Percentiles rank a stretch among this genome's conserved stretches.
These are phyloP conservation scores for Trachelus iudaicus DNA, from an alignment of 2,888 invertebrate genomes.

Conservation along the genomic window DNA sequence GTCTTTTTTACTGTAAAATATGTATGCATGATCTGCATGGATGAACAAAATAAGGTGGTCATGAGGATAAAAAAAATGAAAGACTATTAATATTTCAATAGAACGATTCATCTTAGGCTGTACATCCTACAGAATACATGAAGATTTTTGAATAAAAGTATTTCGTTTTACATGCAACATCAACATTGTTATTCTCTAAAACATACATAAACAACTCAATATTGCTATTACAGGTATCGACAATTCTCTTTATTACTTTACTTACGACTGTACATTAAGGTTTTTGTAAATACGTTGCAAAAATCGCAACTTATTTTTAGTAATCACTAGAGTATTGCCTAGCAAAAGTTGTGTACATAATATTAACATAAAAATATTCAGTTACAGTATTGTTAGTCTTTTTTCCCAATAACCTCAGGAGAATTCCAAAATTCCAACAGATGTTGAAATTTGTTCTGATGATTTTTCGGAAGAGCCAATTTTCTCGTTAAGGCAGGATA, in stretches of 20 bases:
- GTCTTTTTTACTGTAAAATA: neutral
- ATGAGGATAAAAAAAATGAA: neutral
- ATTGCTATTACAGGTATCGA: conserved; percentile 52
- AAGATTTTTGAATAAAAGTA: conserved; percentile 31
- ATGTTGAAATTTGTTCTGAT: conserved; percentile 59
- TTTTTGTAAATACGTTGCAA: conserved; percentile 54
- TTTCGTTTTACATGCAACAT: conserved; percentile 58
- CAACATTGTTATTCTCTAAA: conserved; percentile 58
- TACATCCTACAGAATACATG: neutral
- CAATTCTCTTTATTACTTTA: conserved; percentile 56
- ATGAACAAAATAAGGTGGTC: neutral
- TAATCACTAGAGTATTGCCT: conserved; percentile 47
- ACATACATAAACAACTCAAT: conserved; percentile 54
- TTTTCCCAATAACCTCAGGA: conserved; percentile 53
- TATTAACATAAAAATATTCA: conserved; percentile 50
- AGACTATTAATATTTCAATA: neutral
- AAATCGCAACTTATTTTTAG: conserved; percentile 50
- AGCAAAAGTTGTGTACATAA: conserved; percentile 53
- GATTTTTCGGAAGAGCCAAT: conserved; percentile 61
- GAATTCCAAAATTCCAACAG: conserved; percentile 62
- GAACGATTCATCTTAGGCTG: neutral
- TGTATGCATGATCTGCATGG: neutral
- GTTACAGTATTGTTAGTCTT: conserved; percentile 44
- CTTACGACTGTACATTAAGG: conserved; percentile 58
- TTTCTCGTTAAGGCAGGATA: conserved; percentile 56